Conservation (phyloP, 2,888 invertebrate species). For the Drosophila borealis region DNA sequence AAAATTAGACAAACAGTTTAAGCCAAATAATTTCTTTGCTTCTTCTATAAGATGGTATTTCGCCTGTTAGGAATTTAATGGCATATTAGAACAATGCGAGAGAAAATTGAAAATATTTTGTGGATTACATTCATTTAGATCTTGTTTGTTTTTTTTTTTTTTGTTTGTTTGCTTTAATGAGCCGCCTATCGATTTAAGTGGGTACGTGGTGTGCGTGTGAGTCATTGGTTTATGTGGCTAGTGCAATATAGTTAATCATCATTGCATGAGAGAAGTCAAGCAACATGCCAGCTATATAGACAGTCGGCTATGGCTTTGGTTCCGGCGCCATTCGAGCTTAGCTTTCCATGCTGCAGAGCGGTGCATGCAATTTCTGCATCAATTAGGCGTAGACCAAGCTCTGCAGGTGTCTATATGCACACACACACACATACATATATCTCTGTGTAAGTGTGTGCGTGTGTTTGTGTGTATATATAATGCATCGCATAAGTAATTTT, state of each 20-base stretch:
- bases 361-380: constrained; percentile 77
- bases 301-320: constrained; percentile 1
- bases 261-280: constrained; percentile 70
- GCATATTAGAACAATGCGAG: constrained; percentile 27
- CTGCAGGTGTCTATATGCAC: constrained; percentile 25
- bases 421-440: background rate
- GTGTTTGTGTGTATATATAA: constrained; percentile 15
- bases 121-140: constrained; percentile 10
- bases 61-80: constrained; percentile 10
- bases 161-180: constrained; percentile 35
- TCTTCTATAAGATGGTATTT: background rate
- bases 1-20: too few species aligned
- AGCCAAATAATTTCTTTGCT: too few species aligned
- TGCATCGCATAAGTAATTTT: constrained; percentile 73
- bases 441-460: constrained; percentile 3
- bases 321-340: constrained; percentile 45
- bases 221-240: constrained; percentile 48
- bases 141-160: background rate
- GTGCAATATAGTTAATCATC: constrained; percentile 71
- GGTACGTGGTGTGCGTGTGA: constrained; percentile 55
- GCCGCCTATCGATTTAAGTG: constrained; percentile 55
- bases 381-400: constrained; percentile 70
- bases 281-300: constrained; percentile 58
- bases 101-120: constrained; percentile 42
- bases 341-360: constrained; percentile 64